Percentiles rank a stretch among this genome's conserved stretches.
phyloP scores from a whole-genome alignment of 2,797 vertebrate species.

The Acridotheres tristis region DNA sequence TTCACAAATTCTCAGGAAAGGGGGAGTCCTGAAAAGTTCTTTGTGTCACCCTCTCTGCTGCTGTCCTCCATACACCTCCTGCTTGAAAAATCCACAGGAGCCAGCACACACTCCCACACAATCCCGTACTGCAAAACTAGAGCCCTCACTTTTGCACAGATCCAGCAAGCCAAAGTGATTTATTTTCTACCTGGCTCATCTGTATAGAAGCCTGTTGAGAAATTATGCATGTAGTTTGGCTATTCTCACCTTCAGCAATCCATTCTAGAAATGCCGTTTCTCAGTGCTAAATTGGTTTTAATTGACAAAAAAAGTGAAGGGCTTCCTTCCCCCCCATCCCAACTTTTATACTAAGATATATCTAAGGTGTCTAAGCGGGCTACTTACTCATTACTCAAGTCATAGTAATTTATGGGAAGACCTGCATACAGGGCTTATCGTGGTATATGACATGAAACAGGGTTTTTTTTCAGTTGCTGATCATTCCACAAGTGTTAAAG shows the following conservation, averaged over 20 bases:
- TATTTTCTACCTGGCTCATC: background rate
- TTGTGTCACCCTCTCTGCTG: background rate
- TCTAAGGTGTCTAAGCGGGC: background rate
- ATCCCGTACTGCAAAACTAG: background rate
- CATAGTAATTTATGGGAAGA: background rate
- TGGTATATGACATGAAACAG: background rate
- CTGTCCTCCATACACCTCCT: background rate
- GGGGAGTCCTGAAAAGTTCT: background rate
- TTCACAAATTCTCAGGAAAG: constrained; percentile 23
- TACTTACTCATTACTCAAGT: background rate
- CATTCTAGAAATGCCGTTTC: background rate
- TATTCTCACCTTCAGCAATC: background rate
- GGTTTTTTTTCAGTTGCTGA: background rate
- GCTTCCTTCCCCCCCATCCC: background rate
- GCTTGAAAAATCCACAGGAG: background rate
- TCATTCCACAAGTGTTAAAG: background rate
- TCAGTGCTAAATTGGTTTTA: background rate
- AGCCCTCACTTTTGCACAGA: background rate
- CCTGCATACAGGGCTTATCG: background rate
- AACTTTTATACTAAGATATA: background rate
- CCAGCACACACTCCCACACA: background rate
- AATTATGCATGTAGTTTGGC: background rate
- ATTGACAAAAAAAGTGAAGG: background rate
- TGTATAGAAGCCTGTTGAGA: background rate
- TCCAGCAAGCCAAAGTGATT: background rate